Evolutionary conservation across 2,888 invertebrate species (phyloP).

Genomic region (Dyspetes luteomarginatus): DNA sequence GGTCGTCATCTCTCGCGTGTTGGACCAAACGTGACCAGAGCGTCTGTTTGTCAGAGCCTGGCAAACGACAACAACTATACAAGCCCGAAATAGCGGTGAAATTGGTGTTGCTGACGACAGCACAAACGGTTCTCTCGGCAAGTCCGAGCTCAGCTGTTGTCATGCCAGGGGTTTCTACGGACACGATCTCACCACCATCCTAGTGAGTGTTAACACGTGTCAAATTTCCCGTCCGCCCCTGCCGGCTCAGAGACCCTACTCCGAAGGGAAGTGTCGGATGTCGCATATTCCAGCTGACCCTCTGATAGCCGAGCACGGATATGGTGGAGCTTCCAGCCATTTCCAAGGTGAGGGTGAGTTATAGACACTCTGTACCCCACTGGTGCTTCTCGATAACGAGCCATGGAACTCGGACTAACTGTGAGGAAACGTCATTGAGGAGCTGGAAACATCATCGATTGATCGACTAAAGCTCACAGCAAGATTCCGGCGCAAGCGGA

Average conservation of each 20-base stretch:
- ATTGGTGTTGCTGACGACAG: slow-evolving; percentile 69
- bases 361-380: neutral
- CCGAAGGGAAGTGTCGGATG: slow-evolving; percentile 54
- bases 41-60: slow-evolving; percentile 23
- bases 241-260: slow-evolving; percentile 56
- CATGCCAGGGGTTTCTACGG: slow-evolving; percentile 46
- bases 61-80: slow-evolving; percentile 29
- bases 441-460: slow-evolving; percentile 55
- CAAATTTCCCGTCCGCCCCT: slow-evolving; percentile 70
- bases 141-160: slow-evolving; percentile 46
- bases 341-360: slow-evolving; percentile 18
- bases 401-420: slow-evolving; percentile 14
- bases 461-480: slow-evolving; percentile 49
- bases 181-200: slow-evolving; percentile 47
- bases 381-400: slow-evolving; percentile 54
- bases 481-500: neutral
- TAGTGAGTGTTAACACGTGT: slow-evolving; percentile 68
- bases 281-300: slow-evolving; percentile 35
- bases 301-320: slow-evolving; percentile 19
- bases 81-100: slow-evolving; percentile 47
- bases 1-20: too few species aligned
- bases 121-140: slow-evolving; percentile 56
- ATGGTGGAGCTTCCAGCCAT: slow-evolving; percentile 7
- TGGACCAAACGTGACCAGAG: neutral
- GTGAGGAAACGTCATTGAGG: slow-evolving; percentile 12